Evolutionary conservation across 2,888 invertebrate species (phyloP).

Genomic region (Hanleya hanleyi): DNA sequence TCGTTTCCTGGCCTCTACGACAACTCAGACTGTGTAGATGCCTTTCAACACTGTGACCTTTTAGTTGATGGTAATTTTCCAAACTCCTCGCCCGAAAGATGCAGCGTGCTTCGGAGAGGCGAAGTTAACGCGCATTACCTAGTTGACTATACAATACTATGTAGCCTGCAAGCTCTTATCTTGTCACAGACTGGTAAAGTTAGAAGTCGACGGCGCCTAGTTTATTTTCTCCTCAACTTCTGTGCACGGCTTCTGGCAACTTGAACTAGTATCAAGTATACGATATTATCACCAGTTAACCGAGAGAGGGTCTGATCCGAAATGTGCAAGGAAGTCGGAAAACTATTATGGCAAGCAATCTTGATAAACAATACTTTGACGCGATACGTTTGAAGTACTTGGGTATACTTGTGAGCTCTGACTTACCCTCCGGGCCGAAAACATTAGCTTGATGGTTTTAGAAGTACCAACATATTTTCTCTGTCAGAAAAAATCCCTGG

Average conservation of each 20-base stretch:
- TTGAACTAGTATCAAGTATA: neutral
- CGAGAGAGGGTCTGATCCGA: constrained; percentile 1
- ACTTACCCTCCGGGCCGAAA: neutral
- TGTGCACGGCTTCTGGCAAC: neutral
- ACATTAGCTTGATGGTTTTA: constrained; percentile 8
- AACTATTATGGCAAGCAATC: constrained; percentile 25
- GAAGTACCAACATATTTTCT: constrained; percentile 9
- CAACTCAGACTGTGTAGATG: no score
- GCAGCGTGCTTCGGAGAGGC: neutral
- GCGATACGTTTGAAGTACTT: constrained; percentile 19
- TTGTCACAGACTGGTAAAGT: neutral
- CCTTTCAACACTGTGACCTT: neutral
- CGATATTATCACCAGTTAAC: constrained; percentile 8
- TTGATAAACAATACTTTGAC: constrained; percentile 17
- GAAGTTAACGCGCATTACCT: neutral
- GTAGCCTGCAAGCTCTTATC: neutral
- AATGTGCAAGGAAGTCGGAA: constrained; percentile 15
- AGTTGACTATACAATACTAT: neutral
- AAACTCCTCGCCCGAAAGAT: neutral
- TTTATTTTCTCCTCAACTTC: neutral
- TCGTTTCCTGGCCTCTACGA: no score
- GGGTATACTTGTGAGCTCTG: no score
- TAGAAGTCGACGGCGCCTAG: neutral
- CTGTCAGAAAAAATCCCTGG: neutral
- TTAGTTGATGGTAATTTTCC: neutral